Evolutionary conservation across 53 echinoderm and acorn worm species (phyloP).

Genomic region (Temnopleurus reevesii): DNA sequence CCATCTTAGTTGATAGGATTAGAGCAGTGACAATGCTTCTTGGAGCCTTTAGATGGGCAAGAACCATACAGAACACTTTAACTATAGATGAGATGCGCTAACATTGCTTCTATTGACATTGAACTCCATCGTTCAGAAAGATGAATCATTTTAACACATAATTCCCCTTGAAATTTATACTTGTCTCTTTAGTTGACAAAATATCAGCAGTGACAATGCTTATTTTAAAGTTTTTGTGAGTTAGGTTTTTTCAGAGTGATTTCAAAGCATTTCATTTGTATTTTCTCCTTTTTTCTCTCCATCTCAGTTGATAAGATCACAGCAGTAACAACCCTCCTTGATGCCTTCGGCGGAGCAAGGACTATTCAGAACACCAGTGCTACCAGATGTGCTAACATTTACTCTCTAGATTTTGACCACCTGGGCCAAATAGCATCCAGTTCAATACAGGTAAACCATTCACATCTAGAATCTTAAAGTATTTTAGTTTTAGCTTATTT

Average conservation of each 20-base stretch:
- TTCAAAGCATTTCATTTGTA: neutral
- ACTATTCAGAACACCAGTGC: constrained; percentile 91
- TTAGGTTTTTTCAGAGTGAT: too few species aligned
- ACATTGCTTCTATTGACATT: constrained; percentile 90
- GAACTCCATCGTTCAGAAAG: too few species aligned
- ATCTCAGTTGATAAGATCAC: constrained; percentile 86
- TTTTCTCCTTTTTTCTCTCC: neutral
- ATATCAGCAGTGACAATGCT: too few species aligned
- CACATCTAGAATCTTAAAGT: too few species aligned
- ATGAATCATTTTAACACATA: too few species aligned
- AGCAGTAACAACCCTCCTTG: constrained; percentile 80
- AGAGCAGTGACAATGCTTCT: constrained; percentile 81
- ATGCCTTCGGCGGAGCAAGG: constrained; percentile 88
- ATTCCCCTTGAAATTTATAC: too few species aligned
- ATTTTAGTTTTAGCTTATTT: too few species aligned
- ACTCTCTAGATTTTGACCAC: constrained; percentile 95
- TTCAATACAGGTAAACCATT: constrained; percentile 83
- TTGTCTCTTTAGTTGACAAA: too few species aligned
- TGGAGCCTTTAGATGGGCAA: constrained; percentile 87
- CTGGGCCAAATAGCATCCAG: constrained; percentile 92
- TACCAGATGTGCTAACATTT: constrained; percentile 89
- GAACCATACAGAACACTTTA: constrained; percentile 84
- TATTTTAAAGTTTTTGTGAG: too few species aligned
- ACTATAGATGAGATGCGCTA: constrained; percentile 92
- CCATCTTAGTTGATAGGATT: constrained; percentile 81